Base-by-base conservation (phyloP, 2,113 vertebrate species). In the Coptodon rendalli region DNA sequence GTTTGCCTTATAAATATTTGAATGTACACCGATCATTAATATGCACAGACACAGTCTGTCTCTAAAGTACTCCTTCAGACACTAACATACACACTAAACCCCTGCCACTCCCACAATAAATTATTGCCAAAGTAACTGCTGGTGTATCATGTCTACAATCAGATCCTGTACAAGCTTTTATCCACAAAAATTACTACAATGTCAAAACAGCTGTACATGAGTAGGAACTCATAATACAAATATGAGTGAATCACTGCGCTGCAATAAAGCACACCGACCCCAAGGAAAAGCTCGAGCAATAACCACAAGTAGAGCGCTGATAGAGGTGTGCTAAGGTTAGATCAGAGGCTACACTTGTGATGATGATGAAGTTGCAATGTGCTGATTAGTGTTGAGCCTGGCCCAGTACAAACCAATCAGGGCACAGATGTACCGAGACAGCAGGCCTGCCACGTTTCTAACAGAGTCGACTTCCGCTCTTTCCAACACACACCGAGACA, bases 1-100 rank as follows among this genome's bases (percentile, higher is more conserved):
- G 95, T 96, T 95, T 95, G 92, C 85, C 91, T 95, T 91, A 96
- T 97, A 96, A 96, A 97, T 97, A 96, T 96, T 96, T 96, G 92
- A 96, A 95, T 92, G 89, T 92, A 96, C 94, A 96, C 88, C 52
- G 80, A 89, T 96, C 95, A 96, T 96, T 96, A 96, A 95, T 95
- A 95, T 96, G 94, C 94, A 95, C 93, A 93, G 88, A 93, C 92
- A 91, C 91, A 88, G 86, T 85, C 91, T 91, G 92, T 94, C 91
- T 92, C 85, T 86, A 90, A 95, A 89, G 89, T 83, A 63, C 87
- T 71, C 81, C 81, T 84, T 80, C 63, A 85, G 78, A 84, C 73
- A 78, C 84, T 73, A 86, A 88, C 90, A 79, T 73, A 88, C 87
- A 90, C 86, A 83, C 83, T 88, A 88, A 93, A 91, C 80, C 82